Conservation (phyloP, 2,888 invertebrate species). For the Erynnis tages region DNA sequence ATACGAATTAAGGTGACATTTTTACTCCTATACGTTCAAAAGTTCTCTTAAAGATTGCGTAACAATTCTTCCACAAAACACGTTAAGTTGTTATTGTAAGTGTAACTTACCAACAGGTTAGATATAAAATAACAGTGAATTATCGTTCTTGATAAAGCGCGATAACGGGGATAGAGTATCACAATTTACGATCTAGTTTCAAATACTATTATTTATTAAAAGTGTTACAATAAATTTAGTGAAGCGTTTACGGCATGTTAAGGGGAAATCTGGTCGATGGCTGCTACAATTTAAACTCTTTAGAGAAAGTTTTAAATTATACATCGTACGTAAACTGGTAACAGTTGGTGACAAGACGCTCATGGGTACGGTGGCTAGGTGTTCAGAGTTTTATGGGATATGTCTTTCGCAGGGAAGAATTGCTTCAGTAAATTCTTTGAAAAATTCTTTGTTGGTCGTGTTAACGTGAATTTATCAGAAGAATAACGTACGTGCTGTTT, state of each 20-base stretch:
- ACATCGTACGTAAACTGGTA: constrained; percentile 68
- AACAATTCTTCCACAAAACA: too few species aligned
- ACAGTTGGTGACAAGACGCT: constrained; percentile 49
- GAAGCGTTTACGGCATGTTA: constrained; percentile 53
- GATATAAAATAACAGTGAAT: not conserved
- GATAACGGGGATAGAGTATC: not conserved
- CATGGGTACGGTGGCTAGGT: too few species aligned
- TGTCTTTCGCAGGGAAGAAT: too few species aligned
- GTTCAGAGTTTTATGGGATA: too few species aligned
- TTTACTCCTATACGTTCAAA: too few species aligned
- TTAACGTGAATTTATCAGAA: too few species aligned
- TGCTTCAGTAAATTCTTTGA: too few species aligned
- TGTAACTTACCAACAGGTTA: not conserved
- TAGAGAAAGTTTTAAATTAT: constrained; percentile 78
- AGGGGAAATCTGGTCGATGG: constrained; percentile 65
- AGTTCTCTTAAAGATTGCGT: too few species aligned
- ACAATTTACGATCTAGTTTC: not conserved
- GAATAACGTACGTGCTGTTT: too few species aligned
- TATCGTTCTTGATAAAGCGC: not conserved
- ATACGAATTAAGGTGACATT: too few species aligned
- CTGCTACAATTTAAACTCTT: constrained; percentile 40
- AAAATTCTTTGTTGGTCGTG: too few species aligned
- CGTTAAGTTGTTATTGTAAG: too few species aligned
- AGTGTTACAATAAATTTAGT: constrained; percentile 48
- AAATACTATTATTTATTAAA: constrained; percentile 23